Conservation (phyloP, 2,797 vertebrate genomes). For the Sylvia borin region DNA sequence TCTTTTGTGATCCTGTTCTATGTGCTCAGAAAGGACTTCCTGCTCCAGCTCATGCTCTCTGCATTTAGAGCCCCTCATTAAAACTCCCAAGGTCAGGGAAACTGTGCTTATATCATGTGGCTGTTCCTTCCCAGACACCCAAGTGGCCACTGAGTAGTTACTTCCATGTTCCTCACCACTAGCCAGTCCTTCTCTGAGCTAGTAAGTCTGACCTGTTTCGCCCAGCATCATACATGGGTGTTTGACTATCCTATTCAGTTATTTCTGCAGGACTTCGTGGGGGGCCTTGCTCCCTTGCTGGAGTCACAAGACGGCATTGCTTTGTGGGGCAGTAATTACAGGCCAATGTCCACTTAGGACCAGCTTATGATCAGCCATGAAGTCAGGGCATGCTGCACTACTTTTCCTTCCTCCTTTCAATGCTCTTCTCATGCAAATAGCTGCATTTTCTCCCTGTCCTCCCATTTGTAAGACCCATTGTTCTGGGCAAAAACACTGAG, state of each 20-base stretch:
- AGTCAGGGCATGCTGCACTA: not conserved
- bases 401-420: not conserved
- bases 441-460: not conserved
- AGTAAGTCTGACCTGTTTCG: not conserved
- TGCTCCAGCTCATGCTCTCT: not conserved
- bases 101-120: not conserved
- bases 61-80: not conserved
- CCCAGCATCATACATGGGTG: not conserved
- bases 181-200: not conserved
- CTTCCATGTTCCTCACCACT: not conserved
- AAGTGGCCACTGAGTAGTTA: not conserved
- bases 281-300: not conserved
- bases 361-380: not conserved
- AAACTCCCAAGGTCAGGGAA: not conserved
- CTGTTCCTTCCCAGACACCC: not conserved
- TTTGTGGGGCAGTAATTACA: not conserved
- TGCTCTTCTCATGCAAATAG: not conserved
- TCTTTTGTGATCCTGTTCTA: not conserved
- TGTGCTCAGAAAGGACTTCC: not conserved
- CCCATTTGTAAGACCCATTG: not conserved
- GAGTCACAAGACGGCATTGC: not conserved
- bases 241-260: not conserved
- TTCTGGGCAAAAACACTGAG: not conserved
- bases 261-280: not conserved
- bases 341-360: not conserved